These are phyloP conservation scores for Drosophila malerkotliana DNA, from an alignment of 1,140 invertebrate genomes.

Conservation along the genomic window DNA sequence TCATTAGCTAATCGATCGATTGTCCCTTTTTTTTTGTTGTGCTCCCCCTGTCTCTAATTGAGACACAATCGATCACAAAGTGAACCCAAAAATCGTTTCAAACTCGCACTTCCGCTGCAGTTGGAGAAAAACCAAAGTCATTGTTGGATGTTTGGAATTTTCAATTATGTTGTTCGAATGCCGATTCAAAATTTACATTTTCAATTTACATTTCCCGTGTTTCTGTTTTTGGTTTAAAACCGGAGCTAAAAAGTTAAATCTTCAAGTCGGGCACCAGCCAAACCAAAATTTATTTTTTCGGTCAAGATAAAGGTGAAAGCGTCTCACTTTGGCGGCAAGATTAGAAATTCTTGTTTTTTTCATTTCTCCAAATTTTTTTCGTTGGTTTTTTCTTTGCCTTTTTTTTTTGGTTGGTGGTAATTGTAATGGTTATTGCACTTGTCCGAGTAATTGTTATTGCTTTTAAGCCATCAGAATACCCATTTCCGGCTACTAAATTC, in stretches of 20 bases:
- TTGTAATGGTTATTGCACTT: conserved; percentile 31
- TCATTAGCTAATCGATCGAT: conserved; percentile 45
- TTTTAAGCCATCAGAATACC: conserved; percentile 33
- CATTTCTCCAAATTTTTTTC: conserved; percentile 4
- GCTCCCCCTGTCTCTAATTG: conserved; percentile 47
- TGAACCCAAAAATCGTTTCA: conserved; percentile 31
- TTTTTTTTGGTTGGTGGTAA: conserved; percentile 23
- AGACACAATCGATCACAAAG: conserved; percentile 34
- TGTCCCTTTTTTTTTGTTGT: neutral
- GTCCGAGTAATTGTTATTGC: conserved; percentile 49
- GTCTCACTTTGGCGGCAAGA: conserved; percentile 17
- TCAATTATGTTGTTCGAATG: conserved; percentile 57
- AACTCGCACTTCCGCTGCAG: conserved; percentile 47
- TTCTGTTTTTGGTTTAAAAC: neutral
- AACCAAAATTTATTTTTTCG: conserved; percentile 4
- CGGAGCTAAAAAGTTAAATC: conserved; percentile 12
- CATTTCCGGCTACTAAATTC: conserved; percentile 49
- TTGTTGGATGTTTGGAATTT: conserved; percentile 34
- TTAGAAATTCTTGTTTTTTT: conserved; percentile 49
- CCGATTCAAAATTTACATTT: conserved; percentile 58
- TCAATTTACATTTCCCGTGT: conserved; percentile 43
- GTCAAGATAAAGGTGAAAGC: conserved; percentile 60
- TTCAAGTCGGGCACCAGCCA: conserved; percentile 18
- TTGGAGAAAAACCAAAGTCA: neutral
- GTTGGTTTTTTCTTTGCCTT: conserved; percentile 1